These are phyloP conservation scores for Caprella mutica DNA, from an alignment of 2,888 invertebrate species.

Conservation along the genomic window DNA sequence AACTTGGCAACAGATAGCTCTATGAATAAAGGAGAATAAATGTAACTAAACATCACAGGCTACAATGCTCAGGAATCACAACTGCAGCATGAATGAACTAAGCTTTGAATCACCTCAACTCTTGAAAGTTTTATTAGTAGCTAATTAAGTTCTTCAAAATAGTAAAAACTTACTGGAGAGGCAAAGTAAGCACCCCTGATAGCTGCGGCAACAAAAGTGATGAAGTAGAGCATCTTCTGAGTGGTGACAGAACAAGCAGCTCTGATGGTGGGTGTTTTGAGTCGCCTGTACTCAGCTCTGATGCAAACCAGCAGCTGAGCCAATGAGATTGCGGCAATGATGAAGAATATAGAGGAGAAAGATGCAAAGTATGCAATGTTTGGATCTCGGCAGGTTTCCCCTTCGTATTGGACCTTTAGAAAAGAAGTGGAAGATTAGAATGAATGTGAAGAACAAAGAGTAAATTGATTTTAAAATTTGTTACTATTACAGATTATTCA, in stretches of 20 bases:
- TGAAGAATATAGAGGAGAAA: slow-evolving; percentile 57
- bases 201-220: slow-evolving; percentile 71
- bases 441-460: background rate
- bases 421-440: background rate
- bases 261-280: slow-evolving; percentile 65
- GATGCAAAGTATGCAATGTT: slow-evolving; percentile 64
- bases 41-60: too few species aligned
- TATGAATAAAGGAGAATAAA: too few species aligned
- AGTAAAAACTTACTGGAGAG: slow-evolving; percentile 56
- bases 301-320: slow-evolving; percentile 74
- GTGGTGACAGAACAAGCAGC: slow-evolving; percentile 76
- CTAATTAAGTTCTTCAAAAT: too few species aligned
- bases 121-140: too few species aligned
- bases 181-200: slow-evolving; percentile 81
- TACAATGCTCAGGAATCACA: too few species aligned
- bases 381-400: slow-evolving; percentile 67
- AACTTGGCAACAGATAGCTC: too few species aligned
- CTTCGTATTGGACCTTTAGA: slow-evolving; percentile 57
- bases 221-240: slow-evolving; percentile 76
- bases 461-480: background rate
- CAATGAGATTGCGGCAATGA: slow-evolving; percentile 70
- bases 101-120: too few species aligned
- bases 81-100: too few species aligned
- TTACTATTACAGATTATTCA: background rate
- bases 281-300: slow-evolving; percentile 49